These are phyloP conservation scores for Dermatemys mawii DNA, from an alignment of 2,113 vertebrate species.

Conservation along the genomic window DNA sequence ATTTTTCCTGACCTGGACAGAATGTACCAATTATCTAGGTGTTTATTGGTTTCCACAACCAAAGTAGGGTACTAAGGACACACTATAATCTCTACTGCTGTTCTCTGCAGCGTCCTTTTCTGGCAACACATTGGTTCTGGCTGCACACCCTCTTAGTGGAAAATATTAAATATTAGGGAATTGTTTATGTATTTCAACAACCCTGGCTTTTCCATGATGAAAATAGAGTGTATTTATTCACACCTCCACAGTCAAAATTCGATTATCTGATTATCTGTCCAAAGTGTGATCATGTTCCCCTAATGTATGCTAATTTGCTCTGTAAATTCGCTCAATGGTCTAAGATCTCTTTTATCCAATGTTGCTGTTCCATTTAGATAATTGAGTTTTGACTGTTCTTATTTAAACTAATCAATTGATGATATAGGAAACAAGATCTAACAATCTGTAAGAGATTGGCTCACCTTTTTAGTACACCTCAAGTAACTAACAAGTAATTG, in stretches of 20 bases:
- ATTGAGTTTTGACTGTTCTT: background rate
- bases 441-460: background rate
- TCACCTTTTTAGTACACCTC: background rate
- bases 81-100: background rate
- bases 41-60: slow-evolving; percentile 15
- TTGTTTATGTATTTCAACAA: background rate
- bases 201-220: background rate
- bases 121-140: background rate
- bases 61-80: background rate
- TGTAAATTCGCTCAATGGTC: background rate
- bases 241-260: background rate
- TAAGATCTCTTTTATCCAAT: background rate
- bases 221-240: background rate
- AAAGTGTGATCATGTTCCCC: background rate
- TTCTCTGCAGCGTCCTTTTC: background rate
- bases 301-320: background rate
- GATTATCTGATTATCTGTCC: background rate
- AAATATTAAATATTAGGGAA: background rate
- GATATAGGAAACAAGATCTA: background rate
- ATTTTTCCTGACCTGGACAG: slow-evolving; percentile 44
- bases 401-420: background rate
- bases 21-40: slow-evolving; percentile 37
- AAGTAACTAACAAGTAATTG: background rate
- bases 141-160: background rate
- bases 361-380: background rate